Percentiles rank a stretch among this genome's conserved stretches.
phyloP scores from a whole-genome alignment of 2,888 invertebrate genomes.

The Endotricha flammealis region DNA sequence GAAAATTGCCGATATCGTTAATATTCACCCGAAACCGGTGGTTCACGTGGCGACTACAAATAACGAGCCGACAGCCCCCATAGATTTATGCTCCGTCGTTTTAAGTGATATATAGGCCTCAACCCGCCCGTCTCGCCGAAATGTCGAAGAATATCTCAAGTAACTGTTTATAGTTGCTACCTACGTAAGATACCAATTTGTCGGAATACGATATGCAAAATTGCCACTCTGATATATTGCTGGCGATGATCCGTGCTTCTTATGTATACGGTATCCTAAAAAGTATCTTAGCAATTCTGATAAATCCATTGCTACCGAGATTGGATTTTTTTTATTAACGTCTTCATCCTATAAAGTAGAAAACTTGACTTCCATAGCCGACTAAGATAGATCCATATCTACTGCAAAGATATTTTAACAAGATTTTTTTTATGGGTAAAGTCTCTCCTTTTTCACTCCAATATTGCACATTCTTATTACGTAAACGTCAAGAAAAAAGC shows the following conservation, averaged over 20 bases:
- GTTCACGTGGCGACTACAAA: constrained; percentile 76
- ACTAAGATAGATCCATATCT: too few species aligned
- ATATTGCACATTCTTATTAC: constrained; percentile 1
- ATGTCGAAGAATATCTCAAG: constrained; percentile 56
- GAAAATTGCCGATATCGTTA: constrained; percentile 78
- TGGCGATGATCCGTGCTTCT: too few species aligned
- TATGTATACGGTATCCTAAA: too few species aligned
- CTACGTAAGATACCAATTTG: constrained; percentile 28
- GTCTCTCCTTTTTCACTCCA: too few species aligned
- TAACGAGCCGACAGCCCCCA: constrained; percentile 68
- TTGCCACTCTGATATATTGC: neutral
- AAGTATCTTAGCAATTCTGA: too few species aligned
- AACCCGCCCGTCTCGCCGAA: constrained; percentile 39
- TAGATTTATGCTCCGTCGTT: constrained; percentile 74
- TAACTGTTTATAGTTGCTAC: constrained; percentile 43
- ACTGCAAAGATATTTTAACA: too few species aligned
- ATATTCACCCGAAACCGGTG: constrained; percentile 75
- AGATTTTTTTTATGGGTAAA: too few species aligned
- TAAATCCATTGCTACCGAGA: too few species aligned
- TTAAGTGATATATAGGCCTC: constrained; percentile 70
- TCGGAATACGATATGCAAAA: constrained; percentile 1
- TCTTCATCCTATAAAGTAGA: too few species aligned
- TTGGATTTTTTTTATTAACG: too few species aligned
- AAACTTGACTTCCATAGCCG: too few species aligned
- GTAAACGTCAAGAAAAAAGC: neutral